phyloP scores from a whole-genome alignment of 2,888 invertebrate genomes.

The Epistrophella euchroma region DNA sequence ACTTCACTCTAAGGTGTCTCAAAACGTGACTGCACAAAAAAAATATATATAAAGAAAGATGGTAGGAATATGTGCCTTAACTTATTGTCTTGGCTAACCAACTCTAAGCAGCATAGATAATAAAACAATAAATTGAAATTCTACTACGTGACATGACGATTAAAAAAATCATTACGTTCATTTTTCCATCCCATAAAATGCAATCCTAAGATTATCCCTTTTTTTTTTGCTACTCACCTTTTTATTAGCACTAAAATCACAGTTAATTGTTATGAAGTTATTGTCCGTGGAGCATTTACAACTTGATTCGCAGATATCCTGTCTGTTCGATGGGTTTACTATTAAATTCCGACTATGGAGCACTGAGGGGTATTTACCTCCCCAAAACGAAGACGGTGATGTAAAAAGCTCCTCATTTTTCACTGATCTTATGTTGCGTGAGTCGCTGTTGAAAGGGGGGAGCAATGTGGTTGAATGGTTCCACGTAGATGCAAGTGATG shows the following conservation, averaged over 20 bases:
- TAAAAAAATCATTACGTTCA: slow-evolving; percentile 16
- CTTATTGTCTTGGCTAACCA: slow-evolving; percentile 39
- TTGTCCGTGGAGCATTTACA: slow-evolving; percentile 64
- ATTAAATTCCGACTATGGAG: slow-evolving; percentile 59
- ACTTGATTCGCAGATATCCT: slow-evolving; percentile 65
- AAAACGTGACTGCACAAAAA: slow-evolving; percentile 61
- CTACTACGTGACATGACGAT: slow-evolving; percentile 65
- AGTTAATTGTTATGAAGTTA: slow-evolving; percentile 66
- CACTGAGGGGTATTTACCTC: neutral
- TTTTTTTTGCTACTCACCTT: slow-evolving; percentile 58
- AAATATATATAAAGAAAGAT: slow-evolving; percentile 12
- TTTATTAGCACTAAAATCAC: slow-evolving; percentile 74
- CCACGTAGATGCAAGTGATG: slow-evolving; percentile 37
- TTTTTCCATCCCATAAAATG: slow-evolving; percentile 31
- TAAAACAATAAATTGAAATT: slow-evolving; percentile 50
- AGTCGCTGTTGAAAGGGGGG: slow-evolving; percentile 10
- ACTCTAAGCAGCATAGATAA: neutral
- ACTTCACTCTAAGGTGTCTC: slow-evolving; percentile 65
- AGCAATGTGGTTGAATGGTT: slow-evolving; percentile 54
- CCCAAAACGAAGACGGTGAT: neutral
- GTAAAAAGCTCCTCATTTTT: slow-evolving; percentile 28
- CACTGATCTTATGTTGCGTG: slow-evolving; percentile 40
- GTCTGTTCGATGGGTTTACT: slow-evolving; percentile 33
- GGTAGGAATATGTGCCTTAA: neutral
- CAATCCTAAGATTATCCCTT: slow-evolving; percentile 13